Percentiles rank a stretch among this genome's conserved stretches.
phyloP scores from a whole-genome alignment of 2,113 vertebrate species.

The Neolamprologus kungweensis region DNA sequence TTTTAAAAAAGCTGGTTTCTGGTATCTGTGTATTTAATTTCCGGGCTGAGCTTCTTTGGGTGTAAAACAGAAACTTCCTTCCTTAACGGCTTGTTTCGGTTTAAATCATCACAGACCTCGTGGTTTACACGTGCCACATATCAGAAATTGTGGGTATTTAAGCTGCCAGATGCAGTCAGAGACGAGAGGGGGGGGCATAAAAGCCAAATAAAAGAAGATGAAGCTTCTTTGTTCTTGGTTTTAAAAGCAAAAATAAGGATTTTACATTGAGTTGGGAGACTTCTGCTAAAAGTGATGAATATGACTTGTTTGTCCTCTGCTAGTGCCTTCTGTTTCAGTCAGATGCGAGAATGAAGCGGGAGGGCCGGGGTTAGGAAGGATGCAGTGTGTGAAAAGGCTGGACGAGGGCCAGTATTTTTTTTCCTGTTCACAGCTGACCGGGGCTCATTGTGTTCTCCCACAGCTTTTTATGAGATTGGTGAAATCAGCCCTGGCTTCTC shows the following conservation, averaged over 20 bases:
- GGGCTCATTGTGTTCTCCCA: slow-evolving; percentile 19
- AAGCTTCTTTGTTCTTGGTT: neutral
- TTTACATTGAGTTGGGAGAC: neutral
- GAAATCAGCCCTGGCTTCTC: neutral
- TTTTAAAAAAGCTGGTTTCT: neutral
- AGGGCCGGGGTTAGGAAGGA: slow-evolving; percentile 12
- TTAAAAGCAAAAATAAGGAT: neutral
- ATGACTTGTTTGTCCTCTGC: neutral
- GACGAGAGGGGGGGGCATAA: neutral
- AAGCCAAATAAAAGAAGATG: neutral
- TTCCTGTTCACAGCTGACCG: slow-evolving; percentile 51
- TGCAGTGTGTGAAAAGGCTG: slow-evolving; percentile 6
- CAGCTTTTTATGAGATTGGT: slow-evolving; percentile 11
- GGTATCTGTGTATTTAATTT: neutral
- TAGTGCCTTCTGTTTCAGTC: neutral
- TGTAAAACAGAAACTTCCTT: neutral
- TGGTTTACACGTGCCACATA: neutral
- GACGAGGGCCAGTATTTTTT: slow-evolving; percentile 4
- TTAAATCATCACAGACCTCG: neutral
- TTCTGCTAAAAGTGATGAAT: neutral
- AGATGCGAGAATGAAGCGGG: neutral
- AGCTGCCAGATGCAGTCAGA: neutral
- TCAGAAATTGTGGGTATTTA: neutral
- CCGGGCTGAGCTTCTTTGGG: neutral
- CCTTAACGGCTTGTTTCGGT: neutral